Base-by-base conservation (phyloP, 2,113 vertebrate species). In the Diphyllodes magnificus region DNA sequence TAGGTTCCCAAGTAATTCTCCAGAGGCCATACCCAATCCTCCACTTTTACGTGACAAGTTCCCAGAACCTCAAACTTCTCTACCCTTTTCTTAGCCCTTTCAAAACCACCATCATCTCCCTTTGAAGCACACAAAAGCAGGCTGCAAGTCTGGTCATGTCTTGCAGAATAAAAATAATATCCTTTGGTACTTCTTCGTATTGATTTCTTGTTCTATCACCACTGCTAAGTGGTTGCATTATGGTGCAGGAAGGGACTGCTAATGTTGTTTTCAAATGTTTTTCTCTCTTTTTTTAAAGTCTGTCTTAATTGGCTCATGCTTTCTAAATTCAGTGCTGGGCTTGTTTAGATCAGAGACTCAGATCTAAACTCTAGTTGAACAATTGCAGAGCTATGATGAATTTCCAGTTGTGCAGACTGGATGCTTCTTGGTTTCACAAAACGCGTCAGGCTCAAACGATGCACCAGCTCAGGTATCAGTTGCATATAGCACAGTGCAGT, bases 131-230 rank as follows among this genome's bases (percentile, higher is more conserved):
- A 35, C 44, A 77, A 69, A 90, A 86, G 57, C 90, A 84, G 56
- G 59, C 69, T 75, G 40, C 3, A 11, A 45, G 61, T 61, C 83
- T 91, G 83, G 35, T 60, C 17, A 6, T 83, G 68, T 64, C 51
- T 83, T 86, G 35, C 37, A 87, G 65, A 85, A 73, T 57, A 85
- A 91, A 96, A 94, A 87, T 95, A 96, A 56, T 80, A 51, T 70
- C 33, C 60, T 82, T 82, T 50, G 61, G 20, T 88, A 69, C 37
- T 78, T 70, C 71, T 94, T 91, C 64, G 6, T 95, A 95, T 96
- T 91, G 96, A 96, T 97, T 89, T 88, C 31, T 76, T 89, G 28
- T 61, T 90, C 44, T 88, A 45, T 94, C 68, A 24, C 35, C 31
- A 24, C 75, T 92, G 72, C 81, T 90, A 54, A 94, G 78, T 83